Evolutionary conservation across 2,888 invertebrate species (phyloP).

Genomic region (Lamellibrachia satsuma): DNA sequence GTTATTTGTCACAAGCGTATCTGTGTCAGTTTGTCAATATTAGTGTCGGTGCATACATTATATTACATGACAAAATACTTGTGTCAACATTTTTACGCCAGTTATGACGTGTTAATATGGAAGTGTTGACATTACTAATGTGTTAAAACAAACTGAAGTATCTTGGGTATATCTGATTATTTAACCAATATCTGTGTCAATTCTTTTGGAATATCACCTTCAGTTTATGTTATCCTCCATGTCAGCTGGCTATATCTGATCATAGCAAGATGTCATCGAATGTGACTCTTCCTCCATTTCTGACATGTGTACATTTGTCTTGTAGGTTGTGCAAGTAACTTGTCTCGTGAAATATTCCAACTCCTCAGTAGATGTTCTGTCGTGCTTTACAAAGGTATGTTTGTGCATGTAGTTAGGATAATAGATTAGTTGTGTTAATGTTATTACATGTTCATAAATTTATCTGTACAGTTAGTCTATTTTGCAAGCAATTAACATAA

Average conservation of each 20-base stretch:
- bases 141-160: not conserved
- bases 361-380: slow-evolving; percentile 60
- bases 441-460: not conserved
- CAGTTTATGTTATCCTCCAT: not conserved
- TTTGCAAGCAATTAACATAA: not conserved
- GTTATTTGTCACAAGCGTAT: not conserved
- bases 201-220: not conserved
- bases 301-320: slow-evolving; percentile 26
- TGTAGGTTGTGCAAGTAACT: slow-evolving; percentile 57
- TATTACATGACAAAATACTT: not conserved
- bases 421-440: not conserved
- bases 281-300: not conserved
- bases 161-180: not conserved
- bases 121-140: not conserved
- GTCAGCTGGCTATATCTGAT: not conserved
- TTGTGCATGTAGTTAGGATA: not conserved
- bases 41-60: not conserved
- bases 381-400: slow-evolving; percentile 57
- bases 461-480: not conserved
- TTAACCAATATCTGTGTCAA: not conserved
- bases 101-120: not conserved
- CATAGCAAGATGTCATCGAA: not conserved
- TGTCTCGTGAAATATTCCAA: slow-evolving; percentile 59
- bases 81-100: not conserved
- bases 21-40: not conserved